A percentile compares a stretch with the other conserved stretches of the same genome.
phyloP scores from a whole-genome alignment of 2,113 vertebrate genomes.

The Kryptolebias marmoratus region DNA sequence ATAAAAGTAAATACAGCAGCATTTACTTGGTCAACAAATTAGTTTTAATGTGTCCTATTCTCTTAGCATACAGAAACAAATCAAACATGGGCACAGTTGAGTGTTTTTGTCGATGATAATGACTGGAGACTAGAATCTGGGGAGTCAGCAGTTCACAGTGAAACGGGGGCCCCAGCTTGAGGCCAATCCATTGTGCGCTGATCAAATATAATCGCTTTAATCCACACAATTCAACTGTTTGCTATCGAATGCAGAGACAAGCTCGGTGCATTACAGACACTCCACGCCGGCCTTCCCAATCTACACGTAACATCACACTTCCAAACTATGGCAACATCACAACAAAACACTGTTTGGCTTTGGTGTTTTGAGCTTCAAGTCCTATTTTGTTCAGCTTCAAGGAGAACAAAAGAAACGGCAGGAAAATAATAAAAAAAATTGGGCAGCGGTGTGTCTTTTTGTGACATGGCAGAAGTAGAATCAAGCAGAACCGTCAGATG shows the following conservation, averaged over 20 bases:
- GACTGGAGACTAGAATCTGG: constrained; percentile 62
- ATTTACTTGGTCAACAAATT: neutral
- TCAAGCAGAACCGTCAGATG: no score
- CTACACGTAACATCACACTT: neutral
- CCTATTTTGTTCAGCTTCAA: neutral
- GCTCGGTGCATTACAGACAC: constrained; percentile 26
- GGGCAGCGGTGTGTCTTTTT: no score
- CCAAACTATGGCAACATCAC: neutral
- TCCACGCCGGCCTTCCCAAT: constrained; percentile 3
- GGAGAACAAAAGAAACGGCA: neutral
- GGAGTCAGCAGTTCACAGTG: constrained; percentile 71
- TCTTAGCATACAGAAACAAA: constrained; percentile 14
- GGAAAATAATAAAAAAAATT: neutral
- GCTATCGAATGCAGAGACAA: constrained; percentile 59
- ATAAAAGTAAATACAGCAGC: neutral
- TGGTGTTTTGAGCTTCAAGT: neutral
- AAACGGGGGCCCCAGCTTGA: constrained; percentile 64
- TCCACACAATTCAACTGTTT: constrained; percentile 71
- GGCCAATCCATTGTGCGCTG: constrained; percentile 60
- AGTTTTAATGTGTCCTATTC: neutral
- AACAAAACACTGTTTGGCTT: neutral
- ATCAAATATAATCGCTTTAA: constrained; percentile 79
- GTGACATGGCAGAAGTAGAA: no score
- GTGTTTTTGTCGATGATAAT: constrained; percentile 28
- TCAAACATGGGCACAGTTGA: neutral